Evolutionary conservation across 2,888 invertebrate species (phyloP).

Genomic region (Thera obeliscata): DNA sequence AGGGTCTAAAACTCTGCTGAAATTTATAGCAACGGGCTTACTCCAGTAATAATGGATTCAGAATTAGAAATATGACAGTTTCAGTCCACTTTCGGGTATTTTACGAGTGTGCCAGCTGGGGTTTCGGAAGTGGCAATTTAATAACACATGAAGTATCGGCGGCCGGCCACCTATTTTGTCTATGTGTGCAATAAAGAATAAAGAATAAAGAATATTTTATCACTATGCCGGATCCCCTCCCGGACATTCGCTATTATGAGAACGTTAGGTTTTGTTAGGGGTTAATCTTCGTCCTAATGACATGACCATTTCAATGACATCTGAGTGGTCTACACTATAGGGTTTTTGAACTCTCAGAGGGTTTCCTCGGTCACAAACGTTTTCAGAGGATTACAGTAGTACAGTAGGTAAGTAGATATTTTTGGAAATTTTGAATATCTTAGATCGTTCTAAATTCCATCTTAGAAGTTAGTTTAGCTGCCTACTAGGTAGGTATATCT

Average conservation of each 20-base stretch:
- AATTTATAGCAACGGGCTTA: conserved; percentile 22
- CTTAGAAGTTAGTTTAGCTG: no score
- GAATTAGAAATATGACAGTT: conserved; percentile 31
- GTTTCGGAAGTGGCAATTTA: conserved; percentile 31
- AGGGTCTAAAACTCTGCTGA: background rate
- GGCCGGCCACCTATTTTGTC: conserved; percentile 15
- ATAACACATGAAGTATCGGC: conserved; percentile 29
- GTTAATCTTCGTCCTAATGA: conserved; percentile 26
- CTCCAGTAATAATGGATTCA: conserved; percentile 29
- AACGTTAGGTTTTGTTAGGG: conserved; percentile 25
- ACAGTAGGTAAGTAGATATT: no score
- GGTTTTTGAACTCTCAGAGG: background rate
- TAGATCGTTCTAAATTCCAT: no score
- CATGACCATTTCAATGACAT: conserved; percentile 17
- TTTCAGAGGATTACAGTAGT: background rate
- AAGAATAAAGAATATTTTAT: no score
- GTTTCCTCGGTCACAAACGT: conserved; percentile 8
- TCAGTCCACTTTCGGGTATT: conserved; percentile 29
- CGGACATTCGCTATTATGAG: conserved; percentile 15
- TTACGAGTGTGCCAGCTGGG: conserved; percentile 33
- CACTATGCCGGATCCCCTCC: conserved; percentile 19
- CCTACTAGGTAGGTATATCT: no score
- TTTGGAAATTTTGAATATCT: no score
- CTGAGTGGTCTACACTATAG: conserved; percentile 17
- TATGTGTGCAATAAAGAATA: no score